A percentile compares a stretch with the other conserved stretches of the same genome.
These are phyloP conservation scores for Heloderma charlesbogerti DNA, from an alignment of 2,113 vertebrate genomes.

Conservation along the genomic window DNA sequence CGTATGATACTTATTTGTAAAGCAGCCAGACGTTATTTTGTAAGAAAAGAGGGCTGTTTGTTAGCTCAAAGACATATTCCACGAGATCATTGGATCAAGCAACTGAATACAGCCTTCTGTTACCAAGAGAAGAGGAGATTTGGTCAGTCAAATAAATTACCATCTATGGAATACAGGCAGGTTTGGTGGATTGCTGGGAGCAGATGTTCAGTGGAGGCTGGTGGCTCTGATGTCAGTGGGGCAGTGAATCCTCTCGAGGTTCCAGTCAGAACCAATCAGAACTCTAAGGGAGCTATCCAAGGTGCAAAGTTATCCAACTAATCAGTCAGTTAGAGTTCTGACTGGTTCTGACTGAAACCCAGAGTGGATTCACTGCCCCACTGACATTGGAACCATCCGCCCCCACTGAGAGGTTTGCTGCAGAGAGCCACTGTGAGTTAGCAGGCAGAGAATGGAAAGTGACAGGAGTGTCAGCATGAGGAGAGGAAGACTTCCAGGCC, in stretches of 20 bases:
- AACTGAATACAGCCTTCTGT: neutral
- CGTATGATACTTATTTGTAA: neutral
- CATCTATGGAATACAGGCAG: neutral
- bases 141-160: slow-evolving; percentile 2
- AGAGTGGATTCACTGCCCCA: too few relatives aligned
- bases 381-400: too few relatives aligned
- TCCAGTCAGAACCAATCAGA: too few relatives aligned
- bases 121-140: neutral
- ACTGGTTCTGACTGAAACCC: too few relatives aligned
- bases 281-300: too few relatives aligned
- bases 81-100: neutral
- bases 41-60: neutral
- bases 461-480: neutral
- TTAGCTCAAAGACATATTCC: neutral
- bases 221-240: too few relatives aligned
- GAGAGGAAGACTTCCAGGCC: neutral
- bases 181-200: neutral
- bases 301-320: too few relatives aligned
- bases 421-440: neutral
- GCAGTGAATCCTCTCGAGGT: too few relatives aligned
- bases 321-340: too few relatives aligned
- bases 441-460: neutral
- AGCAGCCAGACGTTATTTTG: neutral
- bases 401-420: too few relatives aligned
- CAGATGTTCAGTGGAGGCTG: too few relatives aligned